Base-by-base conservation (phyloP, 2,113 vertebrate species). In the Eurypyga helias region DNA sequence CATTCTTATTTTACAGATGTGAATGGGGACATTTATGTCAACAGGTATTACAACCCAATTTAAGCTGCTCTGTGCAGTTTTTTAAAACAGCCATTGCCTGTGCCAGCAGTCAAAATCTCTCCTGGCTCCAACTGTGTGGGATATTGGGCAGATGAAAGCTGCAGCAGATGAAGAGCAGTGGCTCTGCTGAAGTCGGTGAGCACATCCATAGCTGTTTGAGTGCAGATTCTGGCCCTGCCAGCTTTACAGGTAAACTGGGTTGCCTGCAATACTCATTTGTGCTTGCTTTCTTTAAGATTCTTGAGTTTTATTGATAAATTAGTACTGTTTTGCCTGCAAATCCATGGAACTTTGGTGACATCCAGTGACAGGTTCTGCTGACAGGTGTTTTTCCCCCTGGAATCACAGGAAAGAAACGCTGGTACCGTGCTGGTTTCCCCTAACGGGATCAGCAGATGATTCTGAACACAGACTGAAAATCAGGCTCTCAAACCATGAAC, bases 331-430 rank as follows among this genome's bases (percentile, higher is more conserved):
- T 79, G 70, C 64, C 71, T 88, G 65, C 33, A 83, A 96, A 93
- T 95, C 91, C 83, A 57, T 90, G 87, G 94, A 96, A 95, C 82
- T 94, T 92, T 76, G 94, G 89, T 95, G 96, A 94, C 91, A 93
- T 88, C 94, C 94, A 96, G 92, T 90, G 89, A 96, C 95, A 87
- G 36, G 25, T 94, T 96, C 81, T 87, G 69, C 87, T 84, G 82
- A 75, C 93, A 91, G 52, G 48, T 77, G 34, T 14, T 46, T 80
- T 83, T 48, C 36, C 73, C 25, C 69, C 57, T 46, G 48, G 51
- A 81, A 78, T 51, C 49, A 49, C 66, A n/a, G 71, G 23, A 78
- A 45, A 24, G 64, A 81, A 85, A 45, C 9, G 5, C 19, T 78
- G 31, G 29, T 90, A 57, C 4, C 46, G 34, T 88, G 58, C 71